These are phyloP conservation scores for Tipula lateralis DNA, from an alignment of 2,888 invertebrate species.

Conservation along the genomic window DNA sequence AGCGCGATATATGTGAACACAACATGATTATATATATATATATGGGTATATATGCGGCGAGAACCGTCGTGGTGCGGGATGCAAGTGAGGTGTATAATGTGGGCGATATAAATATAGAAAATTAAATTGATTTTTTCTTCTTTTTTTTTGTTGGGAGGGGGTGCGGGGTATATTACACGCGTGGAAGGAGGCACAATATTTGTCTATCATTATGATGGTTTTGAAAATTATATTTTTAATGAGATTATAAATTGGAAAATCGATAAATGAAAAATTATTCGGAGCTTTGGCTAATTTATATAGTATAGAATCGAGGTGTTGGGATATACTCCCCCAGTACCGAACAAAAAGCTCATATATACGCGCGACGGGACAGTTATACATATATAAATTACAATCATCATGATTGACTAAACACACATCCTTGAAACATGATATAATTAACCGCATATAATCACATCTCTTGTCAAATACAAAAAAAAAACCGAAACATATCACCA, in stretches of 20 bases:
- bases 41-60: background rate
- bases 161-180: background rate
- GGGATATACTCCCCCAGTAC: too few relatives aligned
- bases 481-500: slow-evolving; percentile 19
- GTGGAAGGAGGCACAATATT: background rate
- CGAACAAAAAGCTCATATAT: too few relatives aligned
- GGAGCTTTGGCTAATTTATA: background rate
- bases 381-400: background rate
- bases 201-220: slow-evolving; percentile 1
- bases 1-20: background rate
- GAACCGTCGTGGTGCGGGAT: background rate
- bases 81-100: background rate
- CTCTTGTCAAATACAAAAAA: background rate
- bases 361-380: background rate
- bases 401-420: background rate
- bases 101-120: slow-evolving; percentile 14
- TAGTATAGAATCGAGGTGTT: background rate
- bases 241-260: slow-evolving; percentile 19
- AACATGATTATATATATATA: background rate
- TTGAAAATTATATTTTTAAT: slow-evolving; percentile 13
- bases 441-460: background rate
- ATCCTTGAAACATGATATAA: background rate
- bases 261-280: background rate
- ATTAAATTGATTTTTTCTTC: background rate
- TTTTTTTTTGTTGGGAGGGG: background rate